A percentile compares a stretch with the other conserved stretches of the same genome.
These are phyloP conservation scores for Hydra vulgaris DNA, from an alignment of 30 jellyfish, hydroid and myxozoan genomes.

Conservation along the genomic window DNA sequence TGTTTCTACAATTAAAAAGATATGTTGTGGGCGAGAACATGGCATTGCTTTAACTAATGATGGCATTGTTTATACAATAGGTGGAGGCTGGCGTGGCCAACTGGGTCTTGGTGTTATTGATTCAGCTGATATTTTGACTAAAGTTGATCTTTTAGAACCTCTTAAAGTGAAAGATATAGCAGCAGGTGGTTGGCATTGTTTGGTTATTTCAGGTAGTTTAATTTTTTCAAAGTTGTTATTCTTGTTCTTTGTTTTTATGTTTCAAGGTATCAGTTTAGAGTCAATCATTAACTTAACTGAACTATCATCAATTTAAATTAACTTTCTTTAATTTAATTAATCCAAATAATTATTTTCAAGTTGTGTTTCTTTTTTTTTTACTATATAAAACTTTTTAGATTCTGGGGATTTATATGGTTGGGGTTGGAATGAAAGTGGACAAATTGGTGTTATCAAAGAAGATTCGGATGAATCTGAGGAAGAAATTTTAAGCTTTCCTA, in stretches of 20 bases:
- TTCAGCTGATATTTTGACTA: conserved; percentile 13
- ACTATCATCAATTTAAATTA: too few species aligned
- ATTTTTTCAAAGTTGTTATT: not conserved
- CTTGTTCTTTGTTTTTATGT: not conserved
- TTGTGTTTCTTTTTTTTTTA: not conserved
- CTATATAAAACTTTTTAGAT: conserved; percentile 17
- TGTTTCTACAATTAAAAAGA: not conserved
- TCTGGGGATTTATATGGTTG: conserved; percentile 87
- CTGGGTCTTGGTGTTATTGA: conserved; percentile 64
- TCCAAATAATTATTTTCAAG: not conserved
- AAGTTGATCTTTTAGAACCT: conserved; percentile 51
- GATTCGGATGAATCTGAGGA: conserved; percentile 12
- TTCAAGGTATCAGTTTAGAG: not conserved
- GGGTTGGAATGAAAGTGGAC: conserved; percentile 99
- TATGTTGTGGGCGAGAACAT: conserved; percentile 90
- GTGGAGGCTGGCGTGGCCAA: conserved; percentile 87
- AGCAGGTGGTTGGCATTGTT: conserved; percentile 99
- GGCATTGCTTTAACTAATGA: conserved; percentile 32
- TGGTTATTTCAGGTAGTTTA: conserved; percentile 67
- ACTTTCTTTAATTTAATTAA: too few species aligned
- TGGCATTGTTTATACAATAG: conserved; percentile 56
- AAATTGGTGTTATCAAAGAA: conserved; percentile 46
- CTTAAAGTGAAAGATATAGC: conserved; percentile 38
- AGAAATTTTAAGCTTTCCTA: not conserved
- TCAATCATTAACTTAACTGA: too few species aligned